Conservation (phyloP, 2,113 vertebrate genomes). For the Acrocephalus arundinaceus region DNA sequence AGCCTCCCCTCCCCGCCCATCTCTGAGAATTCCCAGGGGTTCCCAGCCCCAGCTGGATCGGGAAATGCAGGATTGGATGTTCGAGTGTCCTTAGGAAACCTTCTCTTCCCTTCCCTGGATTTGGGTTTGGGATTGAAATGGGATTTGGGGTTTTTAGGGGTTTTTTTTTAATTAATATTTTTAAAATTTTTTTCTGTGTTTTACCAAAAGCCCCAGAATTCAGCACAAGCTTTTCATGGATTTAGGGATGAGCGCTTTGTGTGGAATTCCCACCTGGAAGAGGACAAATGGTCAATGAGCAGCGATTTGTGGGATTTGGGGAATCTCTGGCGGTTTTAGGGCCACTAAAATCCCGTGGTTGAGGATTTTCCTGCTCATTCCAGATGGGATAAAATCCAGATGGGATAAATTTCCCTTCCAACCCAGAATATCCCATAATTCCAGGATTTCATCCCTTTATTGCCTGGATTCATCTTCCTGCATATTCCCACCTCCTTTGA, state of each 20-base stretch:
- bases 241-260: background rate
- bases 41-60: background rate
- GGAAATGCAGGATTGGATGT: background rate
- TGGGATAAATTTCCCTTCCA: too few relatives aligned
- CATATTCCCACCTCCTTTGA: too few relatives aligned
- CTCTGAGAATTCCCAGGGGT: background rate
- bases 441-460: too few relatives aligned
- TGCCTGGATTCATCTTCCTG: too few relatives aligned
- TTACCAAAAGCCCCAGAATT: background rate
- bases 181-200: background rate
- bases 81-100: background rate
- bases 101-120: background rate
- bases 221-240: fast-evolving
- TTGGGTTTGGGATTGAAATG: background rate
- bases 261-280: background rate
- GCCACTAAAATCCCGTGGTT: too few relatives aligned
- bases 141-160: background rate
- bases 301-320: background rate
- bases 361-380: too few relatives aligned
- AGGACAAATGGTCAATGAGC: fast-evolving
- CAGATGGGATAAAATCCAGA: too few relatives aligned
- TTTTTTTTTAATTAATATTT: background rate
- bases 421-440: too few relatives aligned
- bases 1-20: background rate
- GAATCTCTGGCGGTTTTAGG: background rate